Base-by-base conservation (phyloP, 2,113 vertebrate genomes). In the Etheostoma cragini region DNA sequence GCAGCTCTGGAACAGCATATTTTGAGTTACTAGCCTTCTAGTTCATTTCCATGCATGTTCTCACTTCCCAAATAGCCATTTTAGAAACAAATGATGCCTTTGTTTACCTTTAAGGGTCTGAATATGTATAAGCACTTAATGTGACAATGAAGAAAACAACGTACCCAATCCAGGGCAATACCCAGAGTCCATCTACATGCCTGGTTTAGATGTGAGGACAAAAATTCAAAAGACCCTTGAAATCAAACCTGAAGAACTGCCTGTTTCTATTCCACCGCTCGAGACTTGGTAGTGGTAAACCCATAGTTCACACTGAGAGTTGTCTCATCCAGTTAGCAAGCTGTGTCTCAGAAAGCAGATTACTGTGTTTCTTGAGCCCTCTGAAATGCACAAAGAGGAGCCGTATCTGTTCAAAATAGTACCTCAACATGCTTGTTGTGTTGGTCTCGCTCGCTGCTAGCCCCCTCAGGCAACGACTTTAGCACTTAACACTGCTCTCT, bases 251-350 rank as follows among this genome's bases (percentile, higher is more conserved):
- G n/a, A 78, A 26, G 15, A 81, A 46, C n/a, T 17, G 72, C 26
- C 83, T 72, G 26, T 72, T 35, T 86, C 49, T 61, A 10, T 60
- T 57, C 57, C 72, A 42, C 71, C 73, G 80, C 60, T 76, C 50
- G 21, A 70, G 67, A 52, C 67, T 75, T 62, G 67, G 45, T 17
- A 17, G 54, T 45, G 67, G 26, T 64, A 69, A 78, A 72, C 30
- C 74, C 47, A 74, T 47, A 50, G 54, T 66, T 42, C 60, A 73
- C 5, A 47, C 66, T 60, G 80, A 70, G 49, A 74, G 67, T 72
- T 76, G 70, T 82, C 82, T 83, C 47, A 72, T 88, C 82, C 52
- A 33, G 80, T 90, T 81, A 82, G 64, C 73, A 50, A 66, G 64
- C 61, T 53, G 68, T 56, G 72, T 69, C 58, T 83, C 67, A 72